A percentile compares a stretch with the other conserved stretches of the same genome.
These are phyloP conservation scores for Labeo calbasu DNA, from an alignment of 2,797 vertebrate genomes.

Conservation along the genomic window DNA sequence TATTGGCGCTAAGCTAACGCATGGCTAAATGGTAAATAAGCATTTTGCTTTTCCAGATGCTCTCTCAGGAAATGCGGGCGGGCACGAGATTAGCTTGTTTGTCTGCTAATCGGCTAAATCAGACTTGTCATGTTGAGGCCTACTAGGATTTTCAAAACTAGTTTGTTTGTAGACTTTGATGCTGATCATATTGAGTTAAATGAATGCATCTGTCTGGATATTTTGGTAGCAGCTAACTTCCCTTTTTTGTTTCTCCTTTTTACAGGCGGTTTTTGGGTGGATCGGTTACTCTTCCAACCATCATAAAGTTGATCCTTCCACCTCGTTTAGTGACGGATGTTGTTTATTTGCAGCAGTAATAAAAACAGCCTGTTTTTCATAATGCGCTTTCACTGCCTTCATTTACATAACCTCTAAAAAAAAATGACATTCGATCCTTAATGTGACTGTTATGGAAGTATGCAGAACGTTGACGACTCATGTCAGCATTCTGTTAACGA, in stretches of 20 bases:
- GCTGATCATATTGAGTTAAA: constrained; percentile 4
- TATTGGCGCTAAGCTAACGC: constrained; percentile 63
- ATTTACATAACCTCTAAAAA: constrained; percentile 12
- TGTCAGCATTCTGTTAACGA: not conserved
- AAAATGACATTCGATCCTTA: constrained; percentile 18
- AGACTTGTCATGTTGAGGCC: constrained; percentile 10
- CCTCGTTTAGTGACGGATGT: constrained; percentile 1
- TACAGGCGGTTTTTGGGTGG: constrained; percentile 15
- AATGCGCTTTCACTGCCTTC: not conserved
- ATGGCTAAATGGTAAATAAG: constrained; percentile 13
- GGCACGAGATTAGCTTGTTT: constrained; percentile 46
- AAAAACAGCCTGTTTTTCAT: constrained; percentile 13
- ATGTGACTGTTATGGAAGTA: not conserved
- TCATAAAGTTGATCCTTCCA: constrained; percentile 7
- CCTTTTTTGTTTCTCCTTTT: constrained; percentile 2
- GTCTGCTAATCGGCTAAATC: constrained; percentile 50
- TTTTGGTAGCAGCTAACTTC: constrained; percentile 5
- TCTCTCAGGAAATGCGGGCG: constrained; percentile 46
- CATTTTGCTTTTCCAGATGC: constrained; percentile 3
- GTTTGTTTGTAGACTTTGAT: constrained; percentile 15
- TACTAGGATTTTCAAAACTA: constrained; percentile 1
- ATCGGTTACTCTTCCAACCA: not conserved
- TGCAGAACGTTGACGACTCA: no score
- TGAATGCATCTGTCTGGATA: constrained; percentile 13
- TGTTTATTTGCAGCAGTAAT: constrained; percentile 32